Evolutionary conservation across 2,797 vertebrate genomes (phyloP), one percentile per base, ranked within the genome.

Genomic region (Onychomys arenicola): DNA sequence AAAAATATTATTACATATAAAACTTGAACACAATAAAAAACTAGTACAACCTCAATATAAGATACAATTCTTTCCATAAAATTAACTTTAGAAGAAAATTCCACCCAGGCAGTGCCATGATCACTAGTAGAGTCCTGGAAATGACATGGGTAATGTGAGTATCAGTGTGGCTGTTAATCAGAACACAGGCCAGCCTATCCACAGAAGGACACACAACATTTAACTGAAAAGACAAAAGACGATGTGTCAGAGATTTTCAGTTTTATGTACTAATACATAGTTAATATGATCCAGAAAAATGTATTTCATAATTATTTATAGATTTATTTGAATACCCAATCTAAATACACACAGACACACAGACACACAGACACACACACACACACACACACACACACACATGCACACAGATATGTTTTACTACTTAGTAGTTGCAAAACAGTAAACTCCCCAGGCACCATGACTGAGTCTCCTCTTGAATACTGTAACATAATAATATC

Each of bases 211-310:
- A 43, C 34, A 55, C 1, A 13, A 63, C 5, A 80, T 17, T 90
- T 7, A 37, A 21, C 34, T 61, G 2, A 52, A 46, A 85, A 13
- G 2, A 34, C 2, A 27, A 40, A 23, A n/a, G 6, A 77, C 17
- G 3, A 0, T 34, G 34, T 21, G 19, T 43, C 2, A 37, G 32
- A 43, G 5, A 7, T 89, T 77, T 55, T 82, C n/a, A 71, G 40
- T 78, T 52, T 29, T 1, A 71, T 40, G 71, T 65, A 25, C 9
- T 69, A 94, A 40, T 65, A n/a, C 75, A 49, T 43, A 73, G 6
- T 55, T 95, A 4, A 94, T 57, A 49, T 55, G 65, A 77, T 17
- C 3, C 14, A 93, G 16, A 83, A 90, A 94, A 78, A 76, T 89
- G 55, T 76, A 85, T 81, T 55, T 96, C 19, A 85, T 37, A 71